Evolutionary conservation across 2,113 vertebrate genomes (phyloP), one percentile per base, ranked within the genome.

Genomic region (Dasyurus viverrinus): DNA sequence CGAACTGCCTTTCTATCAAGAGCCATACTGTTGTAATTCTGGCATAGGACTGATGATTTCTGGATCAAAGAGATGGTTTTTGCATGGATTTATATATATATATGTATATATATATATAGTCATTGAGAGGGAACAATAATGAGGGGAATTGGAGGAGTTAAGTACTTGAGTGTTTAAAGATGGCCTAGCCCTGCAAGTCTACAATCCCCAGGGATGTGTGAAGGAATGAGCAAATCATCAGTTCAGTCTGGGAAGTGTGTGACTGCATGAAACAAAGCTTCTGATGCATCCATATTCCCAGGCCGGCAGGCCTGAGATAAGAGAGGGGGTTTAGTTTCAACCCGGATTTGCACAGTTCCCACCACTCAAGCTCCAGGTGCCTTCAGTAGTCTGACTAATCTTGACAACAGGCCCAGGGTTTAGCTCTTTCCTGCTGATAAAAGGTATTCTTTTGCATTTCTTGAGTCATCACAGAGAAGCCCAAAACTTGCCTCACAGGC

Each of bases 301-400:
- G 60, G 89, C 36, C 36, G 90, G 55, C 55, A 91, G 55, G 92
- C 47, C 30, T 25, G 7, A 97, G 76, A 95, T 94, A 96, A 95
- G 47, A 93, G 52, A 95, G 25, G 95, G 47, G 94, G 50, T 94
- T 89, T 93, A 84, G 46, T 92, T 92, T 96, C 5, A 54, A 76
- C 60, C 53, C 92, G 24, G 91, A 96, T 97, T 97, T 96, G 53
- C 54, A 89, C 89, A 97, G 95, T n/a, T 96, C 90, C n/a, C 27
- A 90, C 84, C 95, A 93, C 91, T 95, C 93, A 96, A 97, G 60
- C 60, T 50, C 90, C 57, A 94, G 93, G 54, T 95, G 46, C 91
- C 96, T 95, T 90, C 30, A 93, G 93, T 91, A 90, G 60, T 96
- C 54, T 93, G 89, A 94, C 93, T 94, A 95, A 96, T 96, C 93